Percentiles rank a stretch among this genome's conserved stretches.
Evolutionary conservation across 1,140 invertebrate species (phyloP).

Genomic region (Periplaneta americana): DNA sequence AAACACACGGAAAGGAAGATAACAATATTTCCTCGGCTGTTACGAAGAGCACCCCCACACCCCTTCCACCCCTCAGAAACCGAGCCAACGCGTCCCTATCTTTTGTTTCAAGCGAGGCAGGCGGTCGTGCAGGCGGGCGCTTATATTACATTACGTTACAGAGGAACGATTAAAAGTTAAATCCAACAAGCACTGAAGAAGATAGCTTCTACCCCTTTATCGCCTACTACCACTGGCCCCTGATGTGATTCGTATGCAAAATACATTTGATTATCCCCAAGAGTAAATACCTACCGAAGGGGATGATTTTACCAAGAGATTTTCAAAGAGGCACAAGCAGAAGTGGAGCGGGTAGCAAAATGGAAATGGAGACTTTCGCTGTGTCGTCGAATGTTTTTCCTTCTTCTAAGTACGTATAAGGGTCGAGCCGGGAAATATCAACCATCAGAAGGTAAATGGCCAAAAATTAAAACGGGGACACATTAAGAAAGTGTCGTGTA

Average conservation of each 20-base stretch:
- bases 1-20: constrained; percentile 6
- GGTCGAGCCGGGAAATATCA: background rate
- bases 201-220: constrained; percentile 16
- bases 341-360: background rate
- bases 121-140: background rate
- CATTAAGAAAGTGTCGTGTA: constrained; percentile 4
- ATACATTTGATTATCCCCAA: constrained; percentile 18
- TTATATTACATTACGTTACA: constrained; percentile 11
- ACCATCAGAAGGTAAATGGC: background rate
- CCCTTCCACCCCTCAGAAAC: no score
- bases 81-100: background rate
- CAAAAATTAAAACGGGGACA: constrained; percentile 7
- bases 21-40: constrained; percentile 11
- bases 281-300: constrained; percentile 15
- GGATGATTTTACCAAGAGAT: constrained; percentile 13
- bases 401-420: background rate
- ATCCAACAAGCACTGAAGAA: constrained; percentile 13
- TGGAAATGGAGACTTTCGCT: constrained; percentile 1
- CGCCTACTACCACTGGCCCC: constrained; percentile 7
- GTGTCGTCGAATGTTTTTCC: constrained; percentile 1
- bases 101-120: constrained; percentile 4
- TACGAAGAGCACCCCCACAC: no score
- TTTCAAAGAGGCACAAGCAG: constrained; percentile 3
- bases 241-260: constrained; percentile 17
- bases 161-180: constrained; percentile 15